Conservation (phyloP, 1,140 invertebrate genomes). For the Drosophila repletoides region DNA sequence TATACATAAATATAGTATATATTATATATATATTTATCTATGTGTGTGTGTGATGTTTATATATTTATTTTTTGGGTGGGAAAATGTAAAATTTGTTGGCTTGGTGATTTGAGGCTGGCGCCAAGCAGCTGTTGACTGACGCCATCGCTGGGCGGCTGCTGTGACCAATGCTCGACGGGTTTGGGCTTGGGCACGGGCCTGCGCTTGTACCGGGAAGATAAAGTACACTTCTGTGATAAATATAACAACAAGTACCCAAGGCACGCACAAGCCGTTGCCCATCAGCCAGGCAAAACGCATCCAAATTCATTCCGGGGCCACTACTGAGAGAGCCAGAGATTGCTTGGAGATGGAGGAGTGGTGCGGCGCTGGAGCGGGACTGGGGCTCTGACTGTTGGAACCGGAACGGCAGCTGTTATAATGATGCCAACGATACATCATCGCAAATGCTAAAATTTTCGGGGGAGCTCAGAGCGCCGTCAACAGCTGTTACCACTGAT, state of each 20-base stretch:
- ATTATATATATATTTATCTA: slow-evolving; percentile 25
- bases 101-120: slow-evolving; percentile 38
- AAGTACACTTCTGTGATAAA: slow-evolving; percentile 76
- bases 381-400: slow-evolving; percentile 16
- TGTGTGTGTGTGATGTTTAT: slow-evolving; percentile 8
- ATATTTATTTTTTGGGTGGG: slow-evolving; percentile 20
- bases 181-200: no score
- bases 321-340: slow-evolving; percentile 11
- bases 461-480: slow-evolving; percentile 41
- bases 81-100: slow-evolving; percentile 64
- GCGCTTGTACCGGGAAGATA: slow-evolving; percentile 69
- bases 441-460: slow-evolving; percentile 79
- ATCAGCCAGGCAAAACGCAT: slow-evolving; percentile 53
- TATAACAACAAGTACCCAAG: slow-evolving; percentile 79
- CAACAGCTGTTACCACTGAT: slow-evolving; percentile 78
- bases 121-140: slow-evolving; percentile 70
- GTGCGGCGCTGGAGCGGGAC: not conserved
- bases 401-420: slow-evolving; percentile 68
- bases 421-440: slow-evolving; percentile 79
- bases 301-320: slow-evolving; percentile 56
- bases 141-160: slow-evolving; percentile 24
- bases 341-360: not conserved
- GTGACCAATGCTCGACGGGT: slow-evolving; percentile 26
- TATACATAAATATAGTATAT: slow-evolving; percentile 24
- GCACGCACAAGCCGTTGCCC: slow-evolving; percentile 67